phyloP scores from a whole-genome alignment of 1,140 invertebrate species.

The Theocolax elegans region DNA sequence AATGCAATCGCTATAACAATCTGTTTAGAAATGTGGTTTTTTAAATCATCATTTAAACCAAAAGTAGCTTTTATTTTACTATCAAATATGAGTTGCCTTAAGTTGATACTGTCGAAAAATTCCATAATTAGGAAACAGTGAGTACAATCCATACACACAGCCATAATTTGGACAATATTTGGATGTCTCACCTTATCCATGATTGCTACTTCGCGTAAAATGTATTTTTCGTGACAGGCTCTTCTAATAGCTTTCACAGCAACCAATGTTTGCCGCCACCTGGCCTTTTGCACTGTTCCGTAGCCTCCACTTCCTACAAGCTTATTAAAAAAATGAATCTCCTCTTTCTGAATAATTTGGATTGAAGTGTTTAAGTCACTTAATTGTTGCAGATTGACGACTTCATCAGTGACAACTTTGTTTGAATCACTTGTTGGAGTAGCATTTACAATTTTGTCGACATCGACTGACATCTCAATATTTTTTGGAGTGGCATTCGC shows the following conservation, averaged over 20 bases:
- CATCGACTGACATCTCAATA: no score
- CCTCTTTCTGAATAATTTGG: no score
- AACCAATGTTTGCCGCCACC: slow-evolving; percentile 1
- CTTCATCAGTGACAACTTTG: no score
- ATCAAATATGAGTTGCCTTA: not conserved
- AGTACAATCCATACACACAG: not conserved
- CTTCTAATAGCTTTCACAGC: slow-evolving; percentile 11
- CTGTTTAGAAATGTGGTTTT: slow-evolving; percentile 1
- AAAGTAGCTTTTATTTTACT: not conserved
- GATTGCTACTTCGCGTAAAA: slow-evolving; percentile 12
- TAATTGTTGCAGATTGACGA: no score
- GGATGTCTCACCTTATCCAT: not conserved
- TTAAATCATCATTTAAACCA: not conserved
- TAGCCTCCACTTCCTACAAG: not conserved
- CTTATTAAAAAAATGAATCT: not conserved
- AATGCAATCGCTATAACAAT: slow-evolving; percentile 18
- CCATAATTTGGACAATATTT: slow-evolving; percentile 20
- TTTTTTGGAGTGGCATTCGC: no score
- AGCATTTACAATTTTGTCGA: no score
- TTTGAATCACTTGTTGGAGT: no score
- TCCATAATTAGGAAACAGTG: slow-evolving; percentile 18
- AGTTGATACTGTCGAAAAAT: slow-evolving; percentile 13
- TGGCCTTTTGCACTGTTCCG: not conserved
- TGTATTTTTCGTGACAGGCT: not conserved
- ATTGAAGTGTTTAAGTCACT: no score